A percentile compares a stretch with the other conserved stretches of the same genome.
Evolutionary conservation across 2,113 vertebrate species (phyloP).

Genomic region (Protobothrops mucrosquamatus): DNA sequence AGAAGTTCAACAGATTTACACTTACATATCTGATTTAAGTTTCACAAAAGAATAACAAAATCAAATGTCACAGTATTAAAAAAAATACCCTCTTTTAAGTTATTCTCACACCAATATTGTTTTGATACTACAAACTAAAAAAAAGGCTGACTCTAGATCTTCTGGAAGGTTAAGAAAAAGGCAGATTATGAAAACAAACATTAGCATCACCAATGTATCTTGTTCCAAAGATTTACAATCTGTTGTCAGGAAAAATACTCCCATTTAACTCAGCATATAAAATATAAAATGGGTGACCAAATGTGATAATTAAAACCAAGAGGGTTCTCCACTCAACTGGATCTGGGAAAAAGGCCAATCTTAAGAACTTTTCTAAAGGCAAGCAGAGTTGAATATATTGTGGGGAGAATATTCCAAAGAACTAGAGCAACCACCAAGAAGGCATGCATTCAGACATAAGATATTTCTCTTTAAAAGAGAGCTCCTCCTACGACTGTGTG

Average conservation of each 20-base stretch:
- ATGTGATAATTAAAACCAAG: not conserved
- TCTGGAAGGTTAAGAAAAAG: not conserved
- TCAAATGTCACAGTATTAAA: not conserved
- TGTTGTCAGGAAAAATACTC: not conserved
- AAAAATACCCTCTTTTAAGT: not conserved
- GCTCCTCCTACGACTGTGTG: not conserved
- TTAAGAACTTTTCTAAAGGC: not conserved
- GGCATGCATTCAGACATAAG: not conserved
- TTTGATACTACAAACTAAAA: not conserved
- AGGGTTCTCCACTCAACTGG: not conserved
- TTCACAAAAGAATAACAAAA: not conserved
- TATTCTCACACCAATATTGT: conserved; percentile 22
- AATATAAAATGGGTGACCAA: not conserved
- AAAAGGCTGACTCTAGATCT: not conserved
- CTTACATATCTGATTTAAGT: fast-evolving
- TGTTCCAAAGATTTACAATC: not conserved
- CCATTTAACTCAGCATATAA: not conserved
- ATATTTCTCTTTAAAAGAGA: not conserved
- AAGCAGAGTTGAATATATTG: not conserved
- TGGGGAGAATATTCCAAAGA: not conserved
- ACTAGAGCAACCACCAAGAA: not conserved
- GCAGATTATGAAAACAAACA: not conserved
- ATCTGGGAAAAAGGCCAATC: not conserved
- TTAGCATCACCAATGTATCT: not conserved
- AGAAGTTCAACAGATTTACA: not conserved